Percentiles rank a stretch among this genome's conserved stretches.
phyloP scores from a whole-genome alignment of 2,888 invertebrate species.

The Phasia obesa region DNA sequence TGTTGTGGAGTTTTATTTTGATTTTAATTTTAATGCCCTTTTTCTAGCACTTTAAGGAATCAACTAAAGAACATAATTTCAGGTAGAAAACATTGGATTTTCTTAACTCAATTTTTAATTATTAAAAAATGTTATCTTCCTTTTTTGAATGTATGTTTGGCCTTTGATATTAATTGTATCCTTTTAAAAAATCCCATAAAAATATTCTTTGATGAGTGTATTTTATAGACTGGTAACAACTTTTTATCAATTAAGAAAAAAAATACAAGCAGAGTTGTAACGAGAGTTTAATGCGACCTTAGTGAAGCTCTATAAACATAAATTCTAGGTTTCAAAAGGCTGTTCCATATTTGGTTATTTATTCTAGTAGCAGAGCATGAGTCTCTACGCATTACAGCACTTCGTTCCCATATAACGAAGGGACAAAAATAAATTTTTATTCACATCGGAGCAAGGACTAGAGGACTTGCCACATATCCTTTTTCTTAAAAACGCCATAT shows the following conservation, averaged over 20 bases:
- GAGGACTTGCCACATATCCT: too few relatives aligned
- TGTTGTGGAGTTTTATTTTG: conserved; percentile 8
- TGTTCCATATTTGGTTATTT: too few relatives aligned
- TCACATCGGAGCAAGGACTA: too few relatives aligned
- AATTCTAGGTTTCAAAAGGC: too few relatives aligned
- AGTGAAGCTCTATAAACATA: neutral
- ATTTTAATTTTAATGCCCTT: conserved; percentile 51
- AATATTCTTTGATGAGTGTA: conserved; percentile 34
- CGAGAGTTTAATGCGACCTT: neutral
- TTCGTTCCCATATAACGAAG: too few relatives aligned
- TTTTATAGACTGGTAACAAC: conserved; percentile 9
- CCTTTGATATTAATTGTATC: conserved; percentile 43
- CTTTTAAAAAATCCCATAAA: conserved; percentile 69
- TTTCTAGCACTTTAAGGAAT: conserved; percentile 46
- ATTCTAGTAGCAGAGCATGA: too few relatives aligned
- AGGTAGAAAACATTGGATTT: conserved; percentile 23
- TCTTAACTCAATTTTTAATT: conserved; percentile 36
- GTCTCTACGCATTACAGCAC: too few relatives aligned
- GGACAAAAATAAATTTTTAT: too few relatives aligned
- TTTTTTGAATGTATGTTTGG: conserved; percentile 22
- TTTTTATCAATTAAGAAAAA: conserved; percentile 1
- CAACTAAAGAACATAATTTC: conserved; percentile 13
- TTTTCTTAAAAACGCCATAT: too few relatives aligned
- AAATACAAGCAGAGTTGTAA: neutral
- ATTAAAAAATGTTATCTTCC: conserved; percentile 20